Base-by-base conservation (phyloP, 2,113 vertebrate genomes). In the Aramus guarauna region DNA sequence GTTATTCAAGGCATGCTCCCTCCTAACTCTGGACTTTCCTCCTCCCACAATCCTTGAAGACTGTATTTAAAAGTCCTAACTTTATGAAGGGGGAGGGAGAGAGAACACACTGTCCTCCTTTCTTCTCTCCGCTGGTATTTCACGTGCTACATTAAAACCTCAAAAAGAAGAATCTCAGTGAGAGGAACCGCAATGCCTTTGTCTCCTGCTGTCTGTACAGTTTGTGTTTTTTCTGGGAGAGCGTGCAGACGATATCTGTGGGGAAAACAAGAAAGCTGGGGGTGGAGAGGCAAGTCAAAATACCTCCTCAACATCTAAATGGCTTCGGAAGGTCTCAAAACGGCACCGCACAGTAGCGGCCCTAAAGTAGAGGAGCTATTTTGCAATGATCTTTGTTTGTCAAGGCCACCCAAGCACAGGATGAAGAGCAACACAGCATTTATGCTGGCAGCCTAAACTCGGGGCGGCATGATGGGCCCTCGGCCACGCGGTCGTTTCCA, bases 401-500 rank as follows among this genome's bases (percentile, higher is more conserved):
- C 55, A 26, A 32, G 83, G 64, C 16, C 50, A 32, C 9, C 52
- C 36, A 9, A 19, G 30, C 1, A 8, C 17, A 37, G 39, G 43
- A 37, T 0, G 2, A 73, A 58, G 29, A 43, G 24, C 12, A 9
- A 52, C 4, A 3, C 5, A 20, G 71, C 11, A 3, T 30, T 71
- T n/a, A 20, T 0, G 3, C 14, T 19, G 17, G 29, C 8, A 6
- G 50, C 20, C 64, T 34, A 6, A 86, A 23, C 15, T 22, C 1
- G 1, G 3, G 22, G 69, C 1, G 5, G 8, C 9, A 20, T 0
- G 1, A 20, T 13, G 12, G 2, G 43, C 48, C 36, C 60, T 52
- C 1, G 4, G 47, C 39, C 48, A 5, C 1, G 0, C 27, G 3
- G 8, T 21, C 20, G 1, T 7, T 56, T 60, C 9, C 39, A 3